Base-by-base conservation (phyloP, 2,797 vertebrate species). In the Acrossocheilus wenchowensis region DNA sequence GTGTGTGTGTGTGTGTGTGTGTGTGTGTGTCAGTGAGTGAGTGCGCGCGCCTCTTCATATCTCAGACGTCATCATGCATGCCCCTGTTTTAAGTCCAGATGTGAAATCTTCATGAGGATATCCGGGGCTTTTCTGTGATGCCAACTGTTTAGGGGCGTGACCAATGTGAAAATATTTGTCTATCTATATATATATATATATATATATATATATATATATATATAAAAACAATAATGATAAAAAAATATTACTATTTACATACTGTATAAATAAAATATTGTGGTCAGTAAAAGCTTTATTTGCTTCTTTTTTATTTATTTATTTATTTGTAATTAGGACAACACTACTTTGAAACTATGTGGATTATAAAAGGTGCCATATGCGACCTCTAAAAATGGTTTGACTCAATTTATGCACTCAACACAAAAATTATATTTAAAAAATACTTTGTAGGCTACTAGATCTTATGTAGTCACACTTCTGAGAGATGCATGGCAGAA, bases 1-100 rank as follows among this genome's bases (percentile, higher is more conserved):
- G 30, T 23, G 73, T 21, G 45, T 30, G 69, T 43, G 41, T 43
- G 41, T 43, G 41, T 9, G 41, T 43, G 41, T 43, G 41, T 43
- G 41, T 43, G 41, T 9, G 39, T 41, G 39, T 41, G 39, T 41
- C 6, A 1, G 60, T 41, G 36, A 43, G 48, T 17, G 57, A 60
- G 57, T 11, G 57, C 9, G 23, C 23, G 23, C 57, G 10, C 9
- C 57, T 60, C 23, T 60, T 75, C 73, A 75, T 48, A 52, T 50
- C 43, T 52, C 43, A 2, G 64, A 69, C 79, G 64, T 81, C 80
- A 82, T 54, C 66, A 39, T 71, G 64, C 48, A 39, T 71, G 66
- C 17, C 66, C 39, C 26, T 39, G 34, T 52, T 54, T 54, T n/a
- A 50, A 50, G 5, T 36, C 45, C 62, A 81, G 45, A 69, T 81